Conservation (phyloP, 2,888 invertebrate genomes). For the Rhagonycha lutea region DNA sequence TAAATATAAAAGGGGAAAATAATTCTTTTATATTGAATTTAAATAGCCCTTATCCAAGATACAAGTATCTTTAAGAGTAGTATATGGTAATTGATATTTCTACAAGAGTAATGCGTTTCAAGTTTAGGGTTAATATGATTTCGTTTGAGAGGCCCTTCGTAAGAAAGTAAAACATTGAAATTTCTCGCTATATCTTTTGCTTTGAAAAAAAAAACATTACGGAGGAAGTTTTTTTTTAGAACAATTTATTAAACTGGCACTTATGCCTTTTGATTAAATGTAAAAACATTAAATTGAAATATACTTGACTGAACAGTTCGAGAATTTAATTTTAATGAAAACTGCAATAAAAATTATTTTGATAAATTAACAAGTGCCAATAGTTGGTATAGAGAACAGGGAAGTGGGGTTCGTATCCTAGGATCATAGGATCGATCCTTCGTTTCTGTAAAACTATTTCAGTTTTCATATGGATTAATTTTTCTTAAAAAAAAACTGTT, state of each 20-base stretch:
- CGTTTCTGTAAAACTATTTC: too few relatives aligned
- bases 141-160: not conserved
- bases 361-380: too few relatives aligned
- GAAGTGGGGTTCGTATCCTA: too few relatives aligned
- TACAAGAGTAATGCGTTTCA: not conserved
- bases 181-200: not conserved
- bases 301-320: too few relatives aligned
- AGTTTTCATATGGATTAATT: too few relatives aligned
- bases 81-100: not conserved
- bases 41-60: not conserved
- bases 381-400: too few relatives aligned
- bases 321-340: too few relatives aligned
- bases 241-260: not conserved
- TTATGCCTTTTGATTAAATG: not conserved
- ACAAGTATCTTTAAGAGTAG: not conserved
- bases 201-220: not conserved
- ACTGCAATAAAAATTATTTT: too few relatives aligned
- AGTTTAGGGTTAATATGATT: not conserved
- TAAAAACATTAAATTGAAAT: too few relatives aligned
- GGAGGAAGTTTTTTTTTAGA: not conserved
- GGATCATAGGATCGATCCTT: too few relatives aligned
- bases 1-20: too few relatives aligned
- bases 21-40: not conserved
- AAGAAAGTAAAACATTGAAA: not conserved
- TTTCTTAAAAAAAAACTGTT: too few relatives aligned